Conservation (phyloP, 2,113 vertebrate species). For the Amphiprion percula region DNA sequence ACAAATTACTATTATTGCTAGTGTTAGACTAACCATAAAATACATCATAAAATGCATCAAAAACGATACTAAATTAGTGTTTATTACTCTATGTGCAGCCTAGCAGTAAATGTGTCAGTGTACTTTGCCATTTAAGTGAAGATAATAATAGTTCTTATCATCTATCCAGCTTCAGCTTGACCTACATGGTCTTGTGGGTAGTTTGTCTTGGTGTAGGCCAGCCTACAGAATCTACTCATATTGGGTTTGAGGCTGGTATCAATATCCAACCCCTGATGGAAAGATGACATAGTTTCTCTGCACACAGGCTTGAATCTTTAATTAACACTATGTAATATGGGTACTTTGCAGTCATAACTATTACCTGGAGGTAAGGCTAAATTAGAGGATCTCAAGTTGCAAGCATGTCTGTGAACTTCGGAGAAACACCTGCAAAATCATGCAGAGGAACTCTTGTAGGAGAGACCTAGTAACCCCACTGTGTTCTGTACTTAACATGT, state of each 20-base stretch:
- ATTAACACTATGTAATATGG: slow-evolving; percentile 2
- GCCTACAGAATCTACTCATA: background rate
- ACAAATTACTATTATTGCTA: background rate
- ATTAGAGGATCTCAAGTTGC: background rate
- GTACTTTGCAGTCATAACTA: background rate
- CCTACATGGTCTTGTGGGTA: background rate
- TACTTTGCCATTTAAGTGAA: background rate
- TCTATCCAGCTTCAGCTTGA: background rate
- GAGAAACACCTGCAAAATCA: no score
- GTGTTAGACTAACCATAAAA: background rate
- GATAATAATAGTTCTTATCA: slow-evolving; percentile 12
- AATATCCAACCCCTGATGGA: background rate
- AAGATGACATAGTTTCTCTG: background rate
- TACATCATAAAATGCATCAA: background rate
- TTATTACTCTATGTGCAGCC: background rate
- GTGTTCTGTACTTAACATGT: no score
- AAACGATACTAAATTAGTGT: background rate
- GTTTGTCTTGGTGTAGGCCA: background rate
- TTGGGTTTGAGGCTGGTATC: background rate
- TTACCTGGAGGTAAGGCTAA: background rate
- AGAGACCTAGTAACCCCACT: no score
- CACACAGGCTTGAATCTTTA: slow-evolving; percentile 2
- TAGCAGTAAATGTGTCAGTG: background rate
- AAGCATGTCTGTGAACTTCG: background rate
- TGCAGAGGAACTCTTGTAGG: no score